Percentiles rank a stretch among this genome's conserved stretches.
phyloP scores from a whole-genome alignment of 2,113 vertebrate genomes.

The Lophura nycthemera region DNA sequence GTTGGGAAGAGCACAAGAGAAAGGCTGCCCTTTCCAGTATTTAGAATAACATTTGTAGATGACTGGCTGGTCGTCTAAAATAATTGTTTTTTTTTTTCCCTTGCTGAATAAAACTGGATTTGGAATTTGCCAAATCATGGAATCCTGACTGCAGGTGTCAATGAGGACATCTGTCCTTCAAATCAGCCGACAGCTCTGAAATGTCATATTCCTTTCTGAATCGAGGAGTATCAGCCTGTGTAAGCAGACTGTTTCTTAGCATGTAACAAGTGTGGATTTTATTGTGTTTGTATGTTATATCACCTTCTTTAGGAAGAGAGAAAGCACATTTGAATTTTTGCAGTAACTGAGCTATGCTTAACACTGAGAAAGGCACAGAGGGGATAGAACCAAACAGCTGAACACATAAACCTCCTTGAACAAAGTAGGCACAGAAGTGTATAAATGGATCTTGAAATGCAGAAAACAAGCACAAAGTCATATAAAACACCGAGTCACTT shows the following conservation, averaged over 20 bases:
- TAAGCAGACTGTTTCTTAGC: neutral
- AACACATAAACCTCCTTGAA: constrained; percentile 32
- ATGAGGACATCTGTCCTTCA: neutral
- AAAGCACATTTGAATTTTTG: constrained; percentile 16
- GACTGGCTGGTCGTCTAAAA: neutral
- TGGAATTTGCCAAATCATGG: neutral
- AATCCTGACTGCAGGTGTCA: neutral
- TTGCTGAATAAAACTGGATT: neutral
- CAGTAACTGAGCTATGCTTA: neutral
- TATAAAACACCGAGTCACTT: constrained; percentile 27
- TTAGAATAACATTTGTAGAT: constrained; percentile 20
- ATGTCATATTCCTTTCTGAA: neutral
- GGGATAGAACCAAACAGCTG: neutral
- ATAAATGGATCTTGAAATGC: constrained; percentile 39
- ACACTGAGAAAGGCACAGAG: neutral
- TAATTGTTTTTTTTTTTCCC: neutral
- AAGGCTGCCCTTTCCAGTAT: constrained; percentile 16
- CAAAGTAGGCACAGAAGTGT: constrained; percentile 8
- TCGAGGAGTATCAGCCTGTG: neutral
- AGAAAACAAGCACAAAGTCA: constrained; percentile 35
- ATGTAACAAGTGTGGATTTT: neutral
- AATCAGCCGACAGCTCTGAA: neutral
- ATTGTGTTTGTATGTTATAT: neutral
- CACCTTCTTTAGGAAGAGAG: constrained; percentile 3
- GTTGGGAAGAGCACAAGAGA: constrained; percentile 11